Percentiles rank a stretch among this genome's conserved stretches.
Conservation (phyloP, 2,113 vertebrate genomes). For the Stigmatopora nigra region DNA sequence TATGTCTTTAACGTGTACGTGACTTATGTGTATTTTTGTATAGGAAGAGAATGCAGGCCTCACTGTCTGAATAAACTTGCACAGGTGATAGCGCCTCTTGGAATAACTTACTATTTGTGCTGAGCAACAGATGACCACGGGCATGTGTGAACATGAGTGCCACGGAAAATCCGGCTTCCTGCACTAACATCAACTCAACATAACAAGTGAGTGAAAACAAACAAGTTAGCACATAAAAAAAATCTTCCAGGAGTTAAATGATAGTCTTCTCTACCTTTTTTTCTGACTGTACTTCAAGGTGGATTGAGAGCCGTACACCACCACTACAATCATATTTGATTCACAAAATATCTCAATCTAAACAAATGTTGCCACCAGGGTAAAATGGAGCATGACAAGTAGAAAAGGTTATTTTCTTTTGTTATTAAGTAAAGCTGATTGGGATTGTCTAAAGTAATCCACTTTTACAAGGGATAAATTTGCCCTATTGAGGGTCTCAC, state of each 20-base stretch:
- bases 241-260: conserved; percentile 18
- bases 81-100: conserved; percentile 16
- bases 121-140: conserved; percentile 22
- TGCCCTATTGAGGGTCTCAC: conserved; percentile 46
- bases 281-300: conserved; percentile 2
- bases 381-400: conserved; percentile 15
- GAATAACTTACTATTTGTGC: conserved; percentile 30
- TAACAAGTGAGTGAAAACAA: conserved; percentile 19
- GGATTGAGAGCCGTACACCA: conserved; percentile 5
- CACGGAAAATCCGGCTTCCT: conserved; percentile 18
- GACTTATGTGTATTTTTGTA: neutral
- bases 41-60: conserved; percentile 10
- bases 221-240: conserved; percentile 12
- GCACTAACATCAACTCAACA: conserved; percentile 34
- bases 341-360: neutral
- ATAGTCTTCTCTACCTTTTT: conserved; percentile 4
- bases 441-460: conserved; percentile 47
- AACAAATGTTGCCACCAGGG: conserved; percentile 9
- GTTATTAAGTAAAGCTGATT: conserved; percentile 32
- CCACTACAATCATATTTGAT: neutral
- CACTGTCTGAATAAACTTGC: conserved; percentile 14
- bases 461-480: conserved; percentile 30
- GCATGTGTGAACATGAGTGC: conserved; percentile 24
- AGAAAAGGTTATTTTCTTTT: conserved; percentile 22
- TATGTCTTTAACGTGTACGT: neutral